Conservation (phyloP, 2,113 vertebrate genomes). For the Pantherophis guttatus region DNA sequence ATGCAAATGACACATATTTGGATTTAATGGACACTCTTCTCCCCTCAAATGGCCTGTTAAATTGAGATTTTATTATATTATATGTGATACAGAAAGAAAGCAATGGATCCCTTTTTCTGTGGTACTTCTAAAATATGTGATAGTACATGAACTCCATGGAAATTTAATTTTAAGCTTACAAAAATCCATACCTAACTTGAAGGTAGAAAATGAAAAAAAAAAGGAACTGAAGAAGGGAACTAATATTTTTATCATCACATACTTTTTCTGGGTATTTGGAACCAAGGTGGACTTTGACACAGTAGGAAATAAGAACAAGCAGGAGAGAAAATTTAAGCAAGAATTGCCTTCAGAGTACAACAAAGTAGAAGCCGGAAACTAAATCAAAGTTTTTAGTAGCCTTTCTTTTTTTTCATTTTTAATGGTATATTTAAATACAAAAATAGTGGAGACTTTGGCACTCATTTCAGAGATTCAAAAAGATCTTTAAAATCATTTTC, state of each 20-base stretch:
- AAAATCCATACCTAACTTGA: neutral
- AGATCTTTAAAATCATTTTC: neutral
- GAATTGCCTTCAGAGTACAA: neutral
- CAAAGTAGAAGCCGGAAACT: neutral
- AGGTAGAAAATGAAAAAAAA: neutral
- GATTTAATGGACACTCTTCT: neutral
- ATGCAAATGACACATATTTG: neutral
- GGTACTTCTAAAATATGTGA: neutral
- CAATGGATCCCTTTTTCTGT: neutral
- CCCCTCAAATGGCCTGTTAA: neutral
- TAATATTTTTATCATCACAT: neutral
- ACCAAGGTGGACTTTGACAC: too few species aligned
- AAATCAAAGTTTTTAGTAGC: neutral
- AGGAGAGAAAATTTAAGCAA: neutral
- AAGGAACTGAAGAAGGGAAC: neutral
- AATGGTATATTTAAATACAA: neutral
- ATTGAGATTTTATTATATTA: neutral
- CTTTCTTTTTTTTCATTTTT: neutral
- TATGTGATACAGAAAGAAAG: neutral
- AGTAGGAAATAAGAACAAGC: neutral
- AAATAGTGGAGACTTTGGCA: neutral
- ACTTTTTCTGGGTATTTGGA: neutral
- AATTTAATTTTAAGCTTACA: neutral
- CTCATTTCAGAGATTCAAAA: neutral
- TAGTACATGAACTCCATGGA: neutral